Evolutionary conservation across 2,113 vertebrate genomes (phyloP).

Genomic region (Menura novaehollandiae): DNA sequence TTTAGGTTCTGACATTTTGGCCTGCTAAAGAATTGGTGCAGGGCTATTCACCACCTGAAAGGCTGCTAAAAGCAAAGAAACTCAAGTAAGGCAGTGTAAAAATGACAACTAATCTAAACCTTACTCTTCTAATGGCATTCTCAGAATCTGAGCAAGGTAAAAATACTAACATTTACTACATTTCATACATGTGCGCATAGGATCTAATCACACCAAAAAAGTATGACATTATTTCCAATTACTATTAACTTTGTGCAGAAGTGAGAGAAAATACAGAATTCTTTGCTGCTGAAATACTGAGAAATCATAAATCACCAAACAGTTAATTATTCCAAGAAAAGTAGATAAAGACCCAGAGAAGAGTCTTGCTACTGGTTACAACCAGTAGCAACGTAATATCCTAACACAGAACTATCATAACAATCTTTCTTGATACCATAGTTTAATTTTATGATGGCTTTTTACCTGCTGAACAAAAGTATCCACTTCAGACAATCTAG

Average conservation of each 20-base stretch:
- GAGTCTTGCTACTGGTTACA: neutral
- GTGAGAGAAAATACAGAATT: neutral
- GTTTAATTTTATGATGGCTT: neutral
- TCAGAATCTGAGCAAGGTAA: neutral
- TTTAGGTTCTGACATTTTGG: neutral
- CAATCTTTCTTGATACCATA: neutral
- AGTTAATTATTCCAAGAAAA: neutral
- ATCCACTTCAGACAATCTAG: neutral
- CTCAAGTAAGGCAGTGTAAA: constrained; percentile 2
- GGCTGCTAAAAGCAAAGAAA: neutral
- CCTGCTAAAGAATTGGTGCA: neutral
- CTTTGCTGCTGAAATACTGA: neutral
- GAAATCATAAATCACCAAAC: neutral
- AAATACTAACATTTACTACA: neutral
- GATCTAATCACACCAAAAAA: neutral
- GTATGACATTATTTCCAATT: neutral
- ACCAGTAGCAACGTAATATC: neutral
- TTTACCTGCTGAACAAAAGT: neutral
- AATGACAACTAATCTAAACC: neutral
- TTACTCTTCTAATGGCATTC: neutral
- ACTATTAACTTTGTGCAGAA: neutral
- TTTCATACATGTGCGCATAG: neutral
- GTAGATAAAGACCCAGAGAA: neutral
- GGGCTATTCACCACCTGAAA: neutral
- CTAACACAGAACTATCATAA: neutral